These are phyloP conservation scores for Ennomos fuscantarius DNA, from an alignment of 2,888 invertebrate genomes.

Conservation along the genomic window DNA sequence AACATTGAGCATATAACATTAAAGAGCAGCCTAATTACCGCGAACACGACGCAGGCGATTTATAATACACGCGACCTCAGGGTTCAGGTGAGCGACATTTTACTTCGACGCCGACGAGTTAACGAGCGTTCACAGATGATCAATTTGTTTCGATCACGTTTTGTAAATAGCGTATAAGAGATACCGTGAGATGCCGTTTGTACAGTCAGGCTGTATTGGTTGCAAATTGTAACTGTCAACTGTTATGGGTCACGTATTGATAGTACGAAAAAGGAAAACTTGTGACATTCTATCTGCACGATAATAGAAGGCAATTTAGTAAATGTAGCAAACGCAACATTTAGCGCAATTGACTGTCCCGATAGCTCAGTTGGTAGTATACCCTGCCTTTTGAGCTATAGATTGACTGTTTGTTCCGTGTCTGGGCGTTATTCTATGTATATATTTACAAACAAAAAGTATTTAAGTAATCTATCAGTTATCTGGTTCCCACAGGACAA, in stretches of 20 bases:
- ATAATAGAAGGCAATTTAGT: too few species aligned
- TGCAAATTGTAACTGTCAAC: constrained; percentile 15
- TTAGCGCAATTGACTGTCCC: too few species aligned
- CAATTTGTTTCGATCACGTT: constrained; percentile 36
- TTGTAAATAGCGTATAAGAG: constrained; percentile 24
- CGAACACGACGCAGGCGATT: constrained; percentile 31
- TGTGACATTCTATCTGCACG: too few species aligned
- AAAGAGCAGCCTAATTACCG: constrained; percentile 34
- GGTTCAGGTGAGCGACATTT: constrained; percentile 34
- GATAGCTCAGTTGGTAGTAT: too few species aligned
- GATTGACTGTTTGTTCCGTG: too few species aligned
- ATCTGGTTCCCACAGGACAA: too few species aligned
- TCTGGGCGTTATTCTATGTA: too few species aligned
- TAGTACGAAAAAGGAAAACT: too few species aligned
- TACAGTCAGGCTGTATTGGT: constrained; percentile 4
- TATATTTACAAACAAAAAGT: too few species aligned
- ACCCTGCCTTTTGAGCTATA: too few species aligned
- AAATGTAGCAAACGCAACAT: too few species aligned
- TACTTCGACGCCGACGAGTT: constrained; percentile 29
- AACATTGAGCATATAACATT: constrained; percentile 9
- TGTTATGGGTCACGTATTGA: background rate
- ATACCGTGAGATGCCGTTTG: background rate
- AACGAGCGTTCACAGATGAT: constrained; percentile 27
- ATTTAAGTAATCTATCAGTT: too few species aligned
- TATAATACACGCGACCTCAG: constrained; percentile 36